phyloP scores from a whole-genome alignment of 2,113 vertebrate genomes.

The Muntiacus muntjak region DNA sequence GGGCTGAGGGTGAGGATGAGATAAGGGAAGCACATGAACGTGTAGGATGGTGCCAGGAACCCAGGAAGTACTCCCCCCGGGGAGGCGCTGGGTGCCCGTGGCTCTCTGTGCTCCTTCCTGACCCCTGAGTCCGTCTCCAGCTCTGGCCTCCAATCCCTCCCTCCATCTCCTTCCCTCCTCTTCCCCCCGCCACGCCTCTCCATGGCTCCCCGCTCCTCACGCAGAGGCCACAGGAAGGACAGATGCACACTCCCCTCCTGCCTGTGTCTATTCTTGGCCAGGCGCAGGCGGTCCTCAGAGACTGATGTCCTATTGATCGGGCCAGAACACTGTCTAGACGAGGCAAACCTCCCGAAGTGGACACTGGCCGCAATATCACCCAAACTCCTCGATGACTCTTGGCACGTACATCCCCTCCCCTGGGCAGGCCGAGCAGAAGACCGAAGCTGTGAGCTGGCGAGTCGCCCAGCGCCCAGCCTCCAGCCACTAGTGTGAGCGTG shows the following conservation, averaged over 20 bases:
- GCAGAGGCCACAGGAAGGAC: neutral
- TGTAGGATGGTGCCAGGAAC: neutral
- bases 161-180: neutral
- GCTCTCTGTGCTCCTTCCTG: fast-evolving
- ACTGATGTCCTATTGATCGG: neutral
- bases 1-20: neutral
- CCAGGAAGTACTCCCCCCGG: fast-evolving
- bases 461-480: fast-evolving
- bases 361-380: fast-evolving
- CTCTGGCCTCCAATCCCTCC: neutral
- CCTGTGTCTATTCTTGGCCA: neutral
- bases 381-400: neutral
- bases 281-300: neutral
- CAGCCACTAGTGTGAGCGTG: neutral
- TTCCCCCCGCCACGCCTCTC: fast-evolving
- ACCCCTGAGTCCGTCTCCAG: neutral
- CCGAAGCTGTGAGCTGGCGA: neutral
- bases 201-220: neutral
- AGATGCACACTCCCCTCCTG: neutral
- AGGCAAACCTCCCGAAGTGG: neutral
- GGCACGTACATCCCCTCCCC: neutral
- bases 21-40: neutral
- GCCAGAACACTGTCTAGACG: neutral
- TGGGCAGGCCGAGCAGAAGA: neutral
- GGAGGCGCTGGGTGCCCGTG: fast-evolving